These are phyloP conservation scores for Biston stratarius DNA, from an alignment of 2,888 invertebrate species.

Conservation along the genomic window DNA sequence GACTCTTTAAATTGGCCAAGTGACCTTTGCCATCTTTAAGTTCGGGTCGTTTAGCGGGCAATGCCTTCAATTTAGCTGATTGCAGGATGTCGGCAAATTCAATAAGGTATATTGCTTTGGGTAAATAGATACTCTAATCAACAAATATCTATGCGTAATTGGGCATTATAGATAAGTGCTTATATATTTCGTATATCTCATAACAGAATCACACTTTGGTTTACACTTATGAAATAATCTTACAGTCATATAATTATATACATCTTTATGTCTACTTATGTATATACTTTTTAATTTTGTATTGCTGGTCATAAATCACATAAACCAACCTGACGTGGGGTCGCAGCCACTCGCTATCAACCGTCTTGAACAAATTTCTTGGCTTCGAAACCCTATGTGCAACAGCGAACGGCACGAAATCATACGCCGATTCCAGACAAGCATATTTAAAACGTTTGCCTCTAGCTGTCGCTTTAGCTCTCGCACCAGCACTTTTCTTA, in stretches of 20 bases:
- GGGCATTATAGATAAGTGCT: background rate
- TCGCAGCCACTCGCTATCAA: no score
- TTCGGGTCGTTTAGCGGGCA: constrained; percentile 49
- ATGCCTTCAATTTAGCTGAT: constrained; percentile 53
- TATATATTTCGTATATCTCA: background rate
- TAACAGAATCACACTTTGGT: background rate
- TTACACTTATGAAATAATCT: background rate
- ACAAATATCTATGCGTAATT: constrained; percentile 10
- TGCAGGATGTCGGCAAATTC: constrained; percentile 54
- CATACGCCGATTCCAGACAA: no score
- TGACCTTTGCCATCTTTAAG: constrained; percentile 61
- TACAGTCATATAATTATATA: background rate
- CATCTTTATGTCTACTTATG: no score
- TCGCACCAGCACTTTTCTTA: no score
- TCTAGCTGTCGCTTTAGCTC: no score
- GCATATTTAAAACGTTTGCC: no score
- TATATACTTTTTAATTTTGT: no score
- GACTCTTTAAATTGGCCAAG: constrained; percentile 68
- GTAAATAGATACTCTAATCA: background rate
- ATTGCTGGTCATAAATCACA: no score
- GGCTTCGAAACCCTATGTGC: no score
- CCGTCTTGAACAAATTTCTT: no score
- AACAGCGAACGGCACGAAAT: no score
- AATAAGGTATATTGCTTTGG: constrained; percentile 45
- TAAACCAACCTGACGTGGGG: no score